Conservation (phyloP, 92 coral and sea anemone species). For the Micromussa lordhowensis region DNA sequence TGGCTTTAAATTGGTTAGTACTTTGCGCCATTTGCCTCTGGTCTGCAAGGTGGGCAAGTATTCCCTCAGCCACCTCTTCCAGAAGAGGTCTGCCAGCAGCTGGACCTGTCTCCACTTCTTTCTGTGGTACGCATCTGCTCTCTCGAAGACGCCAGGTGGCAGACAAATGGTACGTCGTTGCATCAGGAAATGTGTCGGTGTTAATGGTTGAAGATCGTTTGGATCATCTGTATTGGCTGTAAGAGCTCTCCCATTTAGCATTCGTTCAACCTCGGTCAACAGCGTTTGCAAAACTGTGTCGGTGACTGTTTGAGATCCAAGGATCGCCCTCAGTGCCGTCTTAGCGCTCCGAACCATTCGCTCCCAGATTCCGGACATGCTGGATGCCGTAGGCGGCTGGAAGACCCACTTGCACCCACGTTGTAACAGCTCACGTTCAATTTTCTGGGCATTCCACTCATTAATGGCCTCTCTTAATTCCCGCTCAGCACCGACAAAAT, state of each 20-base stretch:
- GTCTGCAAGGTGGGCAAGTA: constrained; percentile 51
- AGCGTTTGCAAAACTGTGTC: constrained; percentile 47
- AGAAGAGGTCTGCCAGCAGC: constrained; percentile 39
- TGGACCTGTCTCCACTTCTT: constrained; percentile 68
- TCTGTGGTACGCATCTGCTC: constrained; percentile 29
- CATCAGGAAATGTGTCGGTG: constrained; percentile 66
- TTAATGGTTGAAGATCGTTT: constrained; percentile 54
- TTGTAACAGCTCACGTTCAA: constrained; percentile 47
- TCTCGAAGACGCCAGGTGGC: constrained; percentile 63
- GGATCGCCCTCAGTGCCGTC: constrained; percentile 26
- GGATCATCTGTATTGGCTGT: constrained; percentile 42
- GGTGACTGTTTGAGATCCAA: constrained; percentile 15
- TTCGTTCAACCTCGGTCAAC: constrained; percentile 53
- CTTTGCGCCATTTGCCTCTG: constrained; percentile 54
- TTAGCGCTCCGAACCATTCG: constrained; percentile 50
- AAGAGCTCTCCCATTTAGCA: constrained; percentile 54
- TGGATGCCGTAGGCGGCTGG: constrained; percentile 77
- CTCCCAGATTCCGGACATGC: constrained; percentile 76
- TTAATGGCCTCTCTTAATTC: constrained; percentile 54
- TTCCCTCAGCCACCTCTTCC: not conserved
- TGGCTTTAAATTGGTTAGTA: constrained; percentile 30
- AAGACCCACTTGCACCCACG: constrained; percentile 70
- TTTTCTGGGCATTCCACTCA: constrained; percentile 57
- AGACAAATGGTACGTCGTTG: constrained; percentile 42
- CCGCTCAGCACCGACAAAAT: constrained; percentile 74